Conservation (phyloP, 2,797 vertebrate species). For the Ambastaia sidthimunki region DNA sequence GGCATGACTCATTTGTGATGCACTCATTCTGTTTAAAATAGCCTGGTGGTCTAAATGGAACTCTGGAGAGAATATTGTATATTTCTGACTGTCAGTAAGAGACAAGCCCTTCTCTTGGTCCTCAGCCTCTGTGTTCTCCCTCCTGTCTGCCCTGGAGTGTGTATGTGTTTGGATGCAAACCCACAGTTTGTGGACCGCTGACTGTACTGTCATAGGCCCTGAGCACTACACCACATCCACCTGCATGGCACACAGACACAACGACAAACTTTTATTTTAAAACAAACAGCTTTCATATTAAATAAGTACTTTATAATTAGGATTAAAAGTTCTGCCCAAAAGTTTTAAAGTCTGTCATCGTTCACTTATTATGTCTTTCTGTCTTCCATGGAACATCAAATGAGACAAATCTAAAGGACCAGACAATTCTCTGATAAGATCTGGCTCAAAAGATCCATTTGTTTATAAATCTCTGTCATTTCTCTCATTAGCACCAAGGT, state of each 20-base stretch:
- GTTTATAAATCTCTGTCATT: neutral
- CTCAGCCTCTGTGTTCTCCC: conserved; percentile 37
- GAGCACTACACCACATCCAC: conserved; percentile 27
- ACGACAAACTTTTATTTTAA: conserved; percentile 32
- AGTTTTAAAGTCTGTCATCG: neutral
- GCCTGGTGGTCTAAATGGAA: conserved; percentile 47
- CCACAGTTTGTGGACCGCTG: conserved; percentile 36
- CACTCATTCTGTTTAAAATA: conserved; percentile 6
- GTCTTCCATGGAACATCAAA: neutral
- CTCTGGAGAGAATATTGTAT: conserved; percentile 54
- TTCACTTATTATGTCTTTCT: neutral
- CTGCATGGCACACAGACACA: conserved; percentile 38
- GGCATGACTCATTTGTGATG: conserved; percentile 13
- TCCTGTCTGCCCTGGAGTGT: conserved; percentile 49
- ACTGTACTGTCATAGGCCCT: conserved; percentile 29
- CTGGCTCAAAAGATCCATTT: neutral
- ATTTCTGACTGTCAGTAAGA: conserved; percentile 42
- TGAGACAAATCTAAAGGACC: neutral
- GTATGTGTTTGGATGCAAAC: conserved; percentile 57
- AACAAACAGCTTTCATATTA: neutral
- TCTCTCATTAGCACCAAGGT: neutral
- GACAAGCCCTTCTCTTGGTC: conserved; percentile 14
- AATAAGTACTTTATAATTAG: neutral
- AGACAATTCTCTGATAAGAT: too few species aligned
- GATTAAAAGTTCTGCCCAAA: neutral